Evolutionary conservation across 2,888 invertebrate species (phyloP).

Genomic region (Rhodophaea formosa): DNA sequence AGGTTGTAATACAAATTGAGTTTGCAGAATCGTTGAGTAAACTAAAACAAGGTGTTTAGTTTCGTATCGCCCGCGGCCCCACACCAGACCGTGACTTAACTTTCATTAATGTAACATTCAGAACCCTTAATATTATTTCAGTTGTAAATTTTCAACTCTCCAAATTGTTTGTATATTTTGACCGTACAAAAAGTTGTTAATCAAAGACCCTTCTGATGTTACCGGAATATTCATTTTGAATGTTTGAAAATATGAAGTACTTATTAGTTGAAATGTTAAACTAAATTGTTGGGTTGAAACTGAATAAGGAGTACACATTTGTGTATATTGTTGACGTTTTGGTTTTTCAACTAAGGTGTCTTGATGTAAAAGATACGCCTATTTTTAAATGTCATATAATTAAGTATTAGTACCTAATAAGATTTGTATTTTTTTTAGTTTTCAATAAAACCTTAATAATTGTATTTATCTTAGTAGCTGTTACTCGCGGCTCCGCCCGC

Average conservation of each 20-base stretch:
- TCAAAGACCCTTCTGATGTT: slow-evolving; percentile 14
- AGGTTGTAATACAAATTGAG: slow-evolving; percentile 63
- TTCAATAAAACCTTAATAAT: no score
- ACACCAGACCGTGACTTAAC: slow-evolving; percentile 44
- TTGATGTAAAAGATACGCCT: no score
- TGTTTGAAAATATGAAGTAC: neutral
- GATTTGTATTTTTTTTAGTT: no score
- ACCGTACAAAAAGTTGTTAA: slow-evolving; percentile 20
- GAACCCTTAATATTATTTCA: slow-evolving; percentile 47
- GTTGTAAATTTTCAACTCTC: slow-evolving; percentile 30
- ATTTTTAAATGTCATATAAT: no score
- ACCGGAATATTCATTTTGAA: neutral
- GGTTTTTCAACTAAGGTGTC: neutral
- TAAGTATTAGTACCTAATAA: no score
- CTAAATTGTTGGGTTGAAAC: no score
- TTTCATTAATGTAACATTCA: slow-evolving; percentile 50
- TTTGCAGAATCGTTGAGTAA: slow-evolving; percentile 61
- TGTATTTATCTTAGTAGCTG: no score
- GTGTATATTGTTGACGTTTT: neutral
- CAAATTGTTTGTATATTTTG: slow-evolving; percentile 30
- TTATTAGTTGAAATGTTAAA: neutral
- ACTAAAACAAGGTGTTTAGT: slow-evolving; percentile 63
- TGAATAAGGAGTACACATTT: neutral
- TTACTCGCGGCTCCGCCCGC: no score
- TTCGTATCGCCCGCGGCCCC: slow-evolving; percentile 56